Base-by-base conservation (phyloP, 2,113 vertebrate species). In the Hassar affinis region DNA sequence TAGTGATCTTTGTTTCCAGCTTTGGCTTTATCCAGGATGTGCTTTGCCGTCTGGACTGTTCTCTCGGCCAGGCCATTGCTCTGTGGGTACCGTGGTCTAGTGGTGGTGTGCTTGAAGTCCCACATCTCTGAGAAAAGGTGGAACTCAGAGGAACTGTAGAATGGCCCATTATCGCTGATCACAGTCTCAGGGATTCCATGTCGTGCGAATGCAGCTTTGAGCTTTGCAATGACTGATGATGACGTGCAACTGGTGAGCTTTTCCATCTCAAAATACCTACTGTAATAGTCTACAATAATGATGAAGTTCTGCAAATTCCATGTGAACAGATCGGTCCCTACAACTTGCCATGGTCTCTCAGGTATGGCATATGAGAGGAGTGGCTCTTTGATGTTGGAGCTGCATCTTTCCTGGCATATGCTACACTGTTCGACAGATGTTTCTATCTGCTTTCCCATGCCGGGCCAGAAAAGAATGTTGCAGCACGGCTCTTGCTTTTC, bases 361-460 rank as follows among this genome's bases (percentile, higher is more conserved):
- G 61, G 82, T 9, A 84, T 79, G 6, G 15, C 3, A 7, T 56
- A 7, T 4, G 6, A 84, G 84, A 18, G 6, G 25, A 81, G n/a
- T 6, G 75, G 80, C 56, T 79, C 83, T 45, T 54, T 78, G 27
- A 1, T 27, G 38, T 75, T 82, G 38, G 80, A 33, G 33, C 22
- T 12, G n/a, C 35, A 59, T 38, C 51, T 30, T 42, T 75, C 52
- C n/a, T 57, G 80, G 76, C 77, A 87, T 4, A 42, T 80, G 47
- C 10, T 11, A 5, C 69, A 80, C 11, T 47, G 30, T 35, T 20
- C 47, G 0, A 87, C 57, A 0, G 38, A 17, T 20, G 1, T 15
- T 30, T 87, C 80, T 9, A 82, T 85, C 20, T 84, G 20, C 20
- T 85, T 56, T 2, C 85, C 42, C 81, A 79, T 82, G 6, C 82